These are phyloP conservation scores for Sebastes goodei DNA, from an alignment of 2,797 vertebrate species.

Conservation along the genomic window DNA sequence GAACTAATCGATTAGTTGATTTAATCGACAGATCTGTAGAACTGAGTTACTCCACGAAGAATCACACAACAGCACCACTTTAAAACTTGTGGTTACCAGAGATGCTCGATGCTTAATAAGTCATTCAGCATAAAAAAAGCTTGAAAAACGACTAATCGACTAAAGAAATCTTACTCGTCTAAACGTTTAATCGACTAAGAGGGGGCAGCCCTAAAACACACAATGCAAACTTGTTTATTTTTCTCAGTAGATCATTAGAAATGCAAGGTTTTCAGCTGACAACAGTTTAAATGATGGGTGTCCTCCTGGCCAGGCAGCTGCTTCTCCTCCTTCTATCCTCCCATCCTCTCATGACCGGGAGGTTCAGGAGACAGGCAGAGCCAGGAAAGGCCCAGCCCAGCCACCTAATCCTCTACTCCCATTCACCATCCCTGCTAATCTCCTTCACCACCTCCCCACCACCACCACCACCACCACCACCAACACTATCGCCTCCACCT, in stretches of 20 bases:
- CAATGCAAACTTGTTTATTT: not conserved
- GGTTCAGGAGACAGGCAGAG: conserved; percentile 71
- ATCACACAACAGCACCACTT: not conserved
- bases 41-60: not conserved
- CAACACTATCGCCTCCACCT: conserved; percentile 69
- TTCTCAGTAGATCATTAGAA: not conserved
- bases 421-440: conserved; percentile 99
- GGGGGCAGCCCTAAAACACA: not conserved
- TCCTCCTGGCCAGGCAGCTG: conserved; percentile 77
- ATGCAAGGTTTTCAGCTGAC: conserved; percentile 32
- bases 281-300: conserved; percentile 48
- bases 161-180: too few species aligned
- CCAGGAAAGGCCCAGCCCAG: conserved; percentile 75
- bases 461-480: conserved; percentile 60
- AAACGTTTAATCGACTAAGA: fast-evolving
- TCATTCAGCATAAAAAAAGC: too few species aligned
- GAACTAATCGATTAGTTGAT: not conserved
- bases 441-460: conserved; percentile 78
- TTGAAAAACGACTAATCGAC: too few species aligned
- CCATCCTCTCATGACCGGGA: conserved; percentile 64
- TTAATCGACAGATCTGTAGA: not conserved
- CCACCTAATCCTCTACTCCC: conserved; percentile 92
- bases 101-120: too few species aligned
- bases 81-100: not conserved
- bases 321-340: conserved; percentile 64